These are phyloP conservation scores for Toxotes chatareus DNA, from an alignment of 2,113 vertebrate species.

Conservation along the genomic window DNA sequence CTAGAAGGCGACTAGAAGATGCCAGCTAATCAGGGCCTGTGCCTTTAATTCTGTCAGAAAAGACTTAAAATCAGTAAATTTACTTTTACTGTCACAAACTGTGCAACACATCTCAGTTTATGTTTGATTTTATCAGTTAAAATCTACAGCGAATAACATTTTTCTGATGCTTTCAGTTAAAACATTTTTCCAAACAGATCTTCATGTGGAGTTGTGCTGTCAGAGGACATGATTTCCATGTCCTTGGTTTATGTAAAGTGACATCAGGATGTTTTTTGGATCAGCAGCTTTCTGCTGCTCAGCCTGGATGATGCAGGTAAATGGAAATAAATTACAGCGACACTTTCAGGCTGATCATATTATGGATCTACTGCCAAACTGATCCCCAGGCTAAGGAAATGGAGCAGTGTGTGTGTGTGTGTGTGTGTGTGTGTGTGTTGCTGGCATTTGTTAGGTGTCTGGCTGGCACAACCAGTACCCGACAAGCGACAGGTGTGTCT, in stretches of 20 bases:
- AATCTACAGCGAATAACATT: background rate
- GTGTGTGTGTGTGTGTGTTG: constrained; percentile 10
- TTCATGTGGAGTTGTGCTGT: no score
- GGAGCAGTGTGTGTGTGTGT: background rate
- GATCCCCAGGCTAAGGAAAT: background rate
- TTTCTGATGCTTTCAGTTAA: no score
- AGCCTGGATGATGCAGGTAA: constrained; percentile 3
- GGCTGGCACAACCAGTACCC: constrained; percentile 27
- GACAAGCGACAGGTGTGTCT: constrained; percentile 53
- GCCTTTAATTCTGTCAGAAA: constrained; percentile 7
- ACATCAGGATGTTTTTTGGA: background rate
- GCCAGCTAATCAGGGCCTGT: constrained; percentile 39
- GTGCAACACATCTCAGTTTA: background rate
- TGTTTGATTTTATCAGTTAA: background rate
- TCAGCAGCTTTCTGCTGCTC: background rate
- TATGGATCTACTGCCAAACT: constrained; percentile 16
- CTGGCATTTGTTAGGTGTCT: constrained; percentile 40
- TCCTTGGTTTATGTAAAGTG: background rate
- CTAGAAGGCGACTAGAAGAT: background rate
- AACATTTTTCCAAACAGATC: no score
- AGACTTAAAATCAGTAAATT: no score
- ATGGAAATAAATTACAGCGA: constrained; percentile 47
- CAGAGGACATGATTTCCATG: background rate
- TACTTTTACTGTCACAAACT: no score
- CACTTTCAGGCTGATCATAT: constrained; percentile 28